A percentile compares a stretch with the other conserved stretches of the same genome.
phyloP scores from a whole-genome alignment of 2,888 invertebrate genomes.

The Callyntrura guangdongensis region DNA sequence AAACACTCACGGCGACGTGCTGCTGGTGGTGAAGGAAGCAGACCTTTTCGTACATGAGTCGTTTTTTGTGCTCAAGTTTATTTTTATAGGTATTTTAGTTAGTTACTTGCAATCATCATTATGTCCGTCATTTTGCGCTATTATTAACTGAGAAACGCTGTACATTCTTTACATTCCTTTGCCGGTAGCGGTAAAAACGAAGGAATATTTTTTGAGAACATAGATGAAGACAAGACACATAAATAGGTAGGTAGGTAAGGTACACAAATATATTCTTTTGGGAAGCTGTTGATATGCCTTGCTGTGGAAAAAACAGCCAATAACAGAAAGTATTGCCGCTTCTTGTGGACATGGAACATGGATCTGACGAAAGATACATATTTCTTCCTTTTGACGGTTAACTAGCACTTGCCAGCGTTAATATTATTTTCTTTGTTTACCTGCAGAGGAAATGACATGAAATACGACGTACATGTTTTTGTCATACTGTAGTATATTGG shows the following conservation, averaged over 20 bases:
- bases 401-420: background rate
- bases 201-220: background rate
- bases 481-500: background rate
- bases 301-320: background rate
- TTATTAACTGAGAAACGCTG: background rate
- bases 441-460: conserved; percentile 3
- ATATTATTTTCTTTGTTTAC: conserved; percentile 24
- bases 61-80: background rate
- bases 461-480: background rate
- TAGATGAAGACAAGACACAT: background rate
- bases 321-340: background rate
- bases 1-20: background rate
- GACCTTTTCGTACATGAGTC: background rate
- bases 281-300: background rate
- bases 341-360: background rate
- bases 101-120: conserved; percentile 61
- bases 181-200: background rate
- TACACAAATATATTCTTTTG: background rate
- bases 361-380: background rate
- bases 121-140: conserved; percentile 5
- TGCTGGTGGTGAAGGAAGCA: conserved; percentile 25
- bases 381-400: conserved; percentile 9
- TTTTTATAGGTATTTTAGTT: conserved; percentile 20
- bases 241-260: background rate
- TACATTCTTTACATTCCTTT: background rate